These are phyloP conservation scores for Acanthisitta chloris DNA, from an alignment of 2,113 vertebrate species.

Conservation along the genomic window DNA sequence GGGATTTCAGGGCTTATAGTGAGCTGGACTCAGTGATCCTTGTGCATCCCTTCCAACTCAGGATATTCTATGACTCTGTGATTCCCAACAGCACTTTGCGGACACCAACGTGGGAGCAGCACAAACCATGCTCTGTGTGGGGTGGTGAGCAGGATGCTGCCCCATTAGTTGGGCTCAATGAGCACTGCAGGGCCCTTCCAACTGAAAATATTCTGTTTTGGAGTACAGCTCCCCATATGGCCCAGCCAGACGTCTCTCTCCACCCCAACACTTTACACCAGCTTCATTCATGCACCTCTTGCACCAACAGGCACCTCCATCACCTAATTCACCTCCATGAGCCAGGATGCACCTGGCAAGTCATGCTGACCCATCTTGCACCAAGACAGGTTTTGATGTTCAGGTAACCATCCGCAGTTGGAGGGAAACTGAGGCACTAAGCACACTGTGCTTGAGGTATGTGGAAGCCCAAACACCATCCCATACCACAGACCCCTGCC, in stretches of 20 bases:
- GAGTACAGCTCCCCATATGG: not conserved
- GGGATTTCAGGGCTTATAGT: too few relatives aligned
- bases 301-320: not conserved
- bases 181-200: not conserved
- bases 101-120: not conserved
- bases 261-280: accelerated
- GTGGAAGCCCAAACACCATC: accelerated
- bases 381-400: not conserved
- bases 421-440: not conserved
- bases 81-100: not conserved
- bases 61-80: not conserved
- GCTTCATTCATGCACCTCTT: not conserved
- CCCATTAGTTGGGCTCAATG: not conserved
- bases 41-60: not conserved
- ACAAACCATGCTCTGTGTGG: accelerated
- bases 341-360: not conserved
- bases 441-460: accelerated
- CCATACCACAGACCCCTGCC: not conserved
- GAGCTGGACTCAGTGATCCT: not conserved
- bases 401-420: not conserved
- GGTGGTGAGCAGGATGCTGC: not conserved
- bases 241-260: not conserved
- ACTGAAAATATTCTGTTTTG: not conserved
- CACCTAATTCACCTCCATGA: not conserved
- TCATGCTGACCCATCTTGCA: accelerated